Evolutionary conservation across 1,140 invertebrate genomes (phyloP).

Genomic region (Drosophila lini): DNA sequence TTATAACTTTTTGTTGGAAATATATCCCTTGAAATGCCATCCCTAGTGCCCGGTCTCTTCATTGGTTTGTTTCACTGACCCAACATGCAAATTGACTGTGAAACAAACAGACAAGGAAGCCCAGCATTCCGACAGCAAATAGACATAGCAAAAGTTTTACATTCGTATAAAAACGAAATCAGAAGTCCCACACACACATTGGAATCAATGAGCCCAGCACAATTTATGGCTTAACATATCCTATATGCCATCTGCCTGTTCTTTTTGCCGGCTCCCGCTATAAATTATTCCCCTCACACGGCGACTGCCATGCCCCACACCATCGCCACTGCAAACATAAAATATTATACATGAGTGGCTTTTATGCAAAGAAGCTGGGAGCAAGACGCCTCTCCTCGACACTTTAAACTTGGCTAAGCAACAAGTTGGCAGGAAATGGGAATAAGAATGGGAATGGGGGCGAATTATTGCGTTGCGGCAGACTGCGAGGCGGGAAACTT

Average conservation of each 20-base stretch:
- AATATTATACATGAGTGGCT: conserved; percentile 70
- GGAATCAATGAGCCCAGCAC: conserved; percentile 62
- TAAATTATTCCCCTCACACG: conserved; percentile 56
- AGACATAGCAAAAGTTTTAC: conserved; percentile 47
- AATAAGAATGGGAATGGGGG: background rate
- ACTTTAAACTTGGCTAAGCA: conserved; percentile 50
- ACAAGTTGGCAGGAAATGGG: conserved; percentile 46
- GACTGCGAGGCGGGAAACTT: conserved; percentile 39
- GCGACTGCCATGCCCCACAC: background rate
- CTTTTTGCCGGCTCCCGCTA: conserved; percentile 37
- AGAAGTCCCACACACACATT: conserved; percentile 45
- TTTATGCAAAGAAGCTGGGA: conserved; percentile 49
- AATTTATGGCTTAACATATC: conserved; percentile 63
- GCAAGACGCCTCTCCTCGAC: conserved; percentile 16
- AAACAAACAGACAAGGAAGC: conserved; percentile 21
- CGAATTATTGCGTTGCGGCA: conserved; percentile 22
- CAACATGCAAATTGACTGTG: conserved; percentile 49
- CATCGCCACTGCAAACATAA: conserved; percentile 47
- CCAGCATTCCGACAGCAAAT: conserved; percentile 31
- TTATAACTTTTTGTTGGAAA: background rate
- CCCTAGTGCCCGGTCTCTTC: conserved; percentile 5
- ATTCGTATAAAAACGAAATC: conserved; percentile 63
- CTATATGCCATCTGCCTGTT: conserved; percentile 41
- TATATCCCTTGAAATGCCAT: background rate
- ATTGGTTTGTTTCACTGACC: conserved; percentile 33